Percentiles rank a stretch among this genome's conserved stretches.
Evolutionary conservation across 1,140 invertebrate genomes (phyloP).

Genomic region (Platorchestia sp.): DNA sequence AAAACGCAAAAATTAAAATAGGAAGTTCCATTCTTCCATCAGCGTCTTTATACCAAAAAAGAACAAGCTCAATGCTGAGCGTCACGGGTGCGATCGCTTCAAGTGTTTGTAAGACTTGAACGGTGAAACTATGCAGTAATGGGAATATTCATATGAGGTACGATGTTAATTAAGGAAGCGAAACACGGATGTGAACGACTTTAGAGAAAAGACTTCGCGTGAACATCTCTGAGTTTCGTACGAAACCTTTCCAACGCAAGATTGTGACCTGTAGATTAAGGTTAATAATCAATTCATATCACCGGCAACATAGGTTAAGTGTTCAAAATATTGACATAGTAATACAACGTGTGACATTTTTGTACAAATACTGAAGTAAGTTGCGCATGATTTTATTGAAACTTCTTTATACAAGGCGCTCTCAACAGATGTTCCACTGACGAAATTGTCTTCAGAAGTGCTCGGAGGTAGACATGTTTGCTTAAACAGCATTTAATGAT

Average conservation of each 20-base stretch:
- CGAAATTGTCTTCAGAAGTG: not conserved
- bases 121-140: too few relatives aligned
- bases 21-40: too few relatives aligned
- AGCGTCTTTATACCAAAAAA: too few relatives aligned
- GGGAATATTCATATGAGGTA: too few relatives aligned
- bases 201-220: not conserved
- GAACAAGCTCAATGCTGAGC: too few relatives aligned
- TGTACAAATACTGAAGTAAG: not conserved
- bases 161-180: not conserved
- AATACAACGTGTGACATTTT: not conserved
- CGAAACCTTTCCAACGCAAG: too few relatives aligned
- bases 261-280: not conserved
- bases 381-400: not conserved
- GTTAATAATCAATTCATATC: not conserved
- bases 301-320: not conserved
- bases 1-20: not conserved
- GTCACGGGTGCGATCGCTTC: not conserved
- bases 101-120: not conserved
- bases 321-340: not conserved
- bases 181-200: not conserved
- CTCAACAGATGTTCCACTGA: not conserved
- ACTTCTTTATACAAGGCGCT: not conserved
- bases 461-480: not conserved
- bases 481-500: too few relatives aligned
- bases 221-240: not conserved